Evolutionary conservation across 2,113 vertebrate genomes (phyloP).

Genomic region (Butorides virescens): DNA sequence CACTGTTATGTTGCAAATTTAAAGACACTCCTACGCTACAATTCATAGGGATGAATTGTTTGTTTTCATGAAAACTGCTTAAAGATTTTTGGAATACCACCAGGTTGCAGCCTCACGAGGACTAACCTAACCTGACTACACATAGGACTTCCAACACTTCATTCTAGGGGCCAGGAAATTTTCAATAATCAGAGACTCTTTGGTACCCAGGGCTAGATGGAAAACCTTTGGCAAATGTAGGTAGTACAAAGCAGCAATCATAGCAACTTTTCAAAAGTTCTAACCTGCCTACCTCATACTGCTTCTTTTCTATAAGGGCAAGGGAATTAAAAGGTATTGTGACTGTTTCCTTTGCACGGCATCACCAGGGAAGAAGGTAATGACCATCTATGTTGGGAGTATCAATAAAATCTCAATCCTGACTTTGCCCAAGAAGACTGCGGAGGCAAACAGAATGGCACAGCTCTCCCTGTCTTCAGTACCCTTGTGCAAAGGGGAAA

Average conservation of each 20-base stretch:
- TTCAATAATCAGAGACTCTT: not conserved
- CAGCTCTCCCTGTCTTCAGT: not conserved
- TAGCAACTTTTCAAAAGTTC: not conserved
- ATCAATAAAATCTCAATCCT: not conserved
- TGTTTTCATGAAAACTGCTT: not conserved
- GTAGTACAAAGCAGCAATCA: not conserved
- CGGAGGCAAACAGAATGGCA: not conserved
- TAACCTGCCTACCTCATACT: not conserved
- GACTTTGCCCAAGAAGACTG: not conserved
- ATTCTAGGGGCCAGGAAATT: not conserved
- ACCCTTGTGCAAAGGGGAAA: not conserved
- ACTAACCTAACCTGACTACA: not conserved
- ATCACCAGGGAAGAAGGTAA: not conserved
- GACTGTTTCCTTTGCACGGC: not conserved
- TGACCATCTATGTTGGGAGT: not conserved
- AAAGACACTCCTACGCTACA: not conserved
- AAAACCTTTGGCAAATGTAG: not conserved
- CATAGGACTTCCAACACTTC: not conserved
- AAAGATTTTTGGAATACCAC: not conserved
- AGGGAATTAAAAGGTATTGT: not conserved
- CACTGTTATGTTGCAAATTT: not conserved
- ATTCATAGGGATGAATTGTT: not conserved
- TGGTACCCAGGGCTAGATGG: not conserved
- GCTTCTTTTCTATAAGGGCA: not conserved
- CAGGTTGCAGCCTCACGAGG: not conserved